Evolutionary conservation across 1,140 invertebrate species (phyloP).

Genomic region (Drosophila seguyi): DNA sequence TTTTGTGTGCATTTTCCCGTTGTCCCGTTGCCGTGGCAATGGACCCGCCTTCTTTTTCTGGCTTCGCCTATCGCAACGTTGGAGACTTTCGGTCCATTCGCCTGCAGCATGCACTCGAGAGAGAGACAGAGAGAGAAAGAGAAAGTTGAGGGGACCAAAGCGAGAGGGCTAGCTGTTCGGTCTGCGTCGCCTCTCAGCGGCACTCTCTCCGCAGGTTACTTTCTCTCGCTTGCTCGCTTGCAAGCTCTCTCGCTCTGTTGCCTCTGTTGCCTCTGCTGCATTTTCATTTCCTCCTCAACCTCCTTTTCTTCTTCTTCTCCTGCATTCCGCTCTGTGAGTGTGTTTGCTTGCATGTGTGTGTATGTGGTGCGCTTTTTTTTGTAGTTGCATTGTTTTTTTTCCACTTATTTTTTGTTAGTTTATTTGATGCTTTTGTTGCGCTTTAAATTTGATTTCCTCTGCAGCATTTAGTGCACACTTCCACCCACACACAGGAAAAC

Average conservation of each 20-base stretch:
- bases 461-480: constrained; percentile 54
- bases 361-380: constrained; percentile 22
- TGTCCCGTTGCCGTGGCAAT: constrained; percentile 69
- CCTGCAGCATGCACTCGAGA: constrained; percentile 58
- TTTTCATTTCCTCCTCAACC: constrained; percentile 3
- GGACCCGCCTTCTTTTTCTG: constrained; percentile 80
- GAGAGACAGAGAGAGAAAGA: constrained; percentile 23
- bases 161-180: constrained; percentile 29
- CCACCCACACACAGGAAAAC: not conserved
- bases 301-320: not conserved
- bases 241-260: constrained; percentile 5
- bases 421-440: constrained; percentile 53
- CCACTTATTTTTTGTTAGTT: constrained; percentile 9
- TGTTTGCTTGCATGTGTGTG: constrained; percentile 7
- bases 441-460: constrained; percentile 76
- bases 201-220: constrained; percentile 27
- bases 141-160: constrained; percentile 8
- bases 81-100: constrained; percentile 42
- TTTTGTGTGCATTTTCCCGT: constrained; percentile 64
- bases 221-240: constrained; percentile 20
- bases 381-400: constrained; percentile 25
- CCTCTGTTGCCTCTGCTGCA: constrained; percentile 24
- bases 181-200: constrained; percentile 20
- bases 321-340: constrained; percentile 10
- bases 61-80: constrained; percentile 73